Conservation (phyloP, 2,888 invertebrate genomes). For the Stenodera caucasica region DNA sequence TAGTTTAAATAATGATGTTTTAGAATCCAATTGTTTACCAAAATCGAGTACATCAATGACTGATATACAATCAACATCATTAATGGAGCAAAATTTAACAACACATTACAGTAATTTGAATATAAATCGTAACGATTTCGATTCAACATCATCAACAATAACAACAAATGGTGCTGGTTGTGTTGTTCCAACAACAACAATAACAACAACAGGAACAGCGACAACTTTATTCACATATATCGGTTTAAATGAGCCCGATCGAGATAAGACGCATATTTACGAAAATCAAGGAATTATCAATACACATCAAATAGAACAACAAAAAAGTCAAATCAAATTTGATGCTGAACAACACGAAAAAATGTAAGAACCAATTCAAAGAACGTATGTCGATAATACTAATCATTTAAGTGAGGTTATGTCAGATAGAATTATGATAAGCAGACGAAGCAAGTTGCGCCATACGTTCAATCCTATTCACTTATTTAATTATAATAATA, state of each 20-base stretch:
- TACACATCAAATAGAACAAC: conserved; percentile 35
- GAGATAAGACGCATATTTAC: conserved; percentile 50
- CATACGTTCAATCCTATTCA: background rate
- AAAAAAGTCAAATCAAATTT: conserved; percentile 41
- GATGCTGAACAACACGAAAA: conserved; percentile 48
- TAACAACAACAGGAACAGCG: conserved; percentile 28
- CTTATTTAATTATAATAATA: background rate
- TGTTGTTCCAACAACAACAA: conserved; percentile 38
- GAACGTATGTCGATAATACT: background rate
- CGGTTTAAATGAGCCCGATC: conserved; percentile 51
- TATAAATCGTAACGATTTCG: conserved; percentile 41
- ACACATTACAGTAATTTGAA: conserved; percentile 40
- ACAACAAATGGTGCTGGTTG: conserved; percentile 38
- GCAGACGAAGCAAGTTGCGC: background rate
- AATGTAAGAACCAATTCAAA: conserved; percentile 42
- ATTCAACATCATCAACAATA: background rate
- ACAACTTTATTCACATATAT: conserved; percentile 53
- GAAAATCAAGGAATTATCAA: conserved; percentile 52
- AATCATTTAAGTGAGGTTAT: background rate
- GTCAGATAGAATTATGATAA: no score
- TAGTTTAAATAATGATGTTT: conserved; percentile 50
- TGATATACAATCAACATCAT: conserved; percentile 48
- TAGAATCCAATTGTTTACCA: conserved; percentile 45
- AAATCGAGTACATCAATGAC: conserved; percentile 55
- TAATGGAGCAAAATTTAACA: conserved; percentile 6